phyloP scores from a whole-genome alignment of 2,113 vertebrate species.

The Steatornis caripensis region DNA sequence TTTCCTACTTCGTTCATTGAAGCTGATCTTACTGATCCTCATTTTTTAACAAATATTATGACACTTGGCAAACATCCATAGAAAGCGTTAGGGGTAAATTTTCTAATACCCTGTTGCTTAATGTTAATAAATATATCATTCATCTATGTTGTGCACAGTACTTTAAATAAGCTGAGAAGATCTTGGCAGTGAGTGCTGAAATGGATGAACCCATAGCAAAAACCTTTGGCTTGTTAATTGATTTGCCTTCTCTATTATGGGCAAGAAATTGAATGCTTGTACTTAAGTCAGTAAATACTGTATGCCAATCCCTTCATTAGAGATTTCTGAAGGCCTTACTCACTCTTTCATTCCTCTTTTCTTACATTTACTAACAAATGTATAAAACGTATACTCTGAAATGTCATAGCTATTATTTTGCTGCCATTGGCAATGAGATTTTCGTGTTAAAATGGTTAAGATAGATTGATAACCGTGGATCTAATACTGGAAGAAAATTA shows the following conservation, averaged over 20 bases:
- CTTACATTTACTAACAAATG: not conserved
- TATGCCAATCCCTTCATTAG: not conserved
- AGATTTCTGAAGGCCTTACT: not conserved
- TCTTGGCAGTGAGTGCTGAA: not conserved
- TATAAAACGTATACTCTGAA: not conserved
- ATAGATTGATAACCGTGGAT: not conserved
- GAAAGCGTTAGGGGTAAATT: not conserved
- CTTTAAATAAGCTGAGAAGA: conserved; percentile 35
- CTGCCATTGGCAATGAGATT: not conserved
- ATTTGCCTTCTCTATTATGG: not conserved
- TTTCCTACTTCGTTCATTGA: not conserved
- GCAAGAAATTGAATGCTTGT: not conserved
- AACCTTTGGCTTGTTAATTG: conserved; percentile 16
- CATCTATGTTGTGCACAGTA: not conserved
- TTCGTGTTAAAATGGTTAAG: not conserved
- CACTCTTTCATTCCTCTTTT: not conserved
- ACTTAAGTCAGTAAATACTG: not conserved
- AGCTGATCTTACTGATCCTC: not conserved
- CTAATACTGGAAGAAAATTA: not conserved
- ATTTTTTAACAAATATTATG: not conserved
- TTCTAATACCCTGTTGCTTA: conserved; percentile 12
- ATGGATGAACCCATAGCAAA: not conserved
- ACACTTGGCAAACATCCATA: conserved; percentile 2
- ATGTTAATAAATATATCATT: conserved; percentile 23
- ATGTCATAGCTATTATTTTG: conserved; percentile 3